Base-by-base conservation (phyloP, 2,888 invertebrate genomes). In the Pteria penguin region DNA sequence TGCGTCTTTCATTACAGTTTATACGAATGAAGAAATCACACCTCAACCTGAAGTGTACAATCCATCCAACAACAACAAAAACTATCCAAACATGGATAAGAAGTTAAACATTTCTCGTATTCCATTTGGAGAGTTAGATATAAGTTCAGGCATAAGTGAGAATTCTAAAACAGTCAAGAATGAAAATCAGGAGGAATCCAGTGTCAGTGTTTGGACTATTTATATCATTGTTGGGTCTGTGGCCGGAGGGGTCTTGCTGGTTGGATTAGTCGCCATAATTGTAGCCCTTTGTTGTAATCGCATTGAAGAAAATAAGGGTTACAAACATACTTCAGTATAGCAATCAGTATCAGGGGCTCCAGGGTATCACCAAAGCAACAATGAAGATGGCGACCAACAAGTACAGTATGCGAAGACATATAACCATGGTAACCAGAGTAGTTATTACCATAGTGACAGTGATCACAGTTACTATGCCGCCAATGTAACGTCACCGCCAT, bases 151-250 rank as follows among this genome's bases (percentile, higher is more conserved):
- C 8, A 45, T 45, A 45, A 18, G 45, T 14, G 45, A 45, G 18
- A 18, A 45, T 0, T 14, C 8, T 45, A 45, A 45, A 18, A 8
- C 45, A 14, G 45, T 45, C 18, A 8, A 45, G 18, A 18, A 18
- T 45, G 45, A 8, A 45, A 8, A 45, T 14, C 24, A 65, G 24
- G 57, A 69, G 14, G 72, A 71, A 45, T 81, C 79, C 0, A 81
- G 76, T 29, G 81, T 89, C 18, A 85, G 84, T 66, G 81, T 87
- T 2, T 87, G 87, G 87, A 88, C 87, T 29, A 86, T 89, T 29
- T 89, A 89, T 76, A 88, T 87, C 22, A 88, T 89, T 55, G 89
- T 89, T 0, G 89, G 89, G 11, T 84, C 88, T 4, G 84, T 89
- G 8, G 88, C 86, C 0, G 89, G 89, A 1, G 87, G 87, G 1